These are phyloP conservation scores for Astreopora myriophthalma DNA, from an alignment of 64 coral and sea anemone species.

Conservation along the genomic window DNA sequence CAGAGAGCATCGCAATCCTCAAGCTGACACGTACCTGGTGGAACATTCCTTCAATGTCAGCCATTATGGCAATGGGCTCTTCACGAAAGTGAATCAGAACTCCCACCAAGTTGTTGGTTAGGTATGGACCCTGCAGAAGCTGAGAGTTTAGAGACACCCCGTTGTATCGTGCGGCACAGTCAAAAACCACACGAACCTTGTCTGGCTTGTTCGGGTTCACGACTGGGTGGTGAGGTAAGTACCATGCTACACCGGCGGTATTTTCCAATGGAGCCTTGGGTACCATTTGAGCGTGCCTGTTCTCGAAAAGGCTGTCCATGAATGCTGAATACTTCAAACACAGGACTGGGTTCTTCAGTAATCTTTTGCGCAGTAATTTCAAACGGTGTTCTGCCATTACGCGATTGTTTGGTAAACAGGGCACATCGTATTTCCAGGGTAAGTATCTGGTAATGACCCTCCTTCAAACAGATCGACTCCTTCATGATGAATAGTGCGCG, in stretches of 20 bases:
- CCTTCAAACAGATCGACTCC: background rate
- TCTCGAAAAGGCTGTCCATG: slow-evolving; percentile 23
- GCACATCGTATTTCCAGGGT: slow-evolving; percentile 3
- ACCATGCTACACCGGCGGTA: slow-evolving; percentile 11
- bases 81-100: slow-evolving; percentile 25
- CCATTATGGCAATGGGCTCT: slow-evolving; percentile 7
- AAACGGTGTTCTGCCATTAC: slow-evolving; percentile 14
- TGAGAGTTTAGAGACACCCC: background rate
- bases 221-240: slow-evolving; percentile 68
- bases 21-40: slow-evolving; percentile 31
- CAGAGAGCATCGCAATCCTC: slow-evolving; percentile 30
- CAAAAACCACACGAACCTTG: slow-evolving; percentile 60
- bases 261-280: background rate
- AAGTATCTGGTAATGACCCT: slow-evolving; percentile 58
- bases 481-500: slow-evolving; percentile 38
- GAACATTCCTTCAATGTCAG: slow-evolving; percentile 55
- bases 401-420: slow-evolving; percentile 52
- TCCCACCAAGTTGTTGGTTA: slow-evolving; percentile 27
- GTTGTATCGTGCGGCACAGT: slow-evolving; percentile 29
- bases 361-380: background rate
- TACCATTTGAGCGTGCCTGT: slow-evolving; percentile 12
- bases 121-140: slow-evolving; percentile 51
- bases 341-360: background rate
- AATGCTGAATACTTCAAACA: slow-evolving; percentile 37
- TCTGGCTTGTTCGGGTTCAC: slow-evolving; percentile 59